Conservation (phyloP, 2,888 invertebrate species). For the Morpho helenor region DNA sequence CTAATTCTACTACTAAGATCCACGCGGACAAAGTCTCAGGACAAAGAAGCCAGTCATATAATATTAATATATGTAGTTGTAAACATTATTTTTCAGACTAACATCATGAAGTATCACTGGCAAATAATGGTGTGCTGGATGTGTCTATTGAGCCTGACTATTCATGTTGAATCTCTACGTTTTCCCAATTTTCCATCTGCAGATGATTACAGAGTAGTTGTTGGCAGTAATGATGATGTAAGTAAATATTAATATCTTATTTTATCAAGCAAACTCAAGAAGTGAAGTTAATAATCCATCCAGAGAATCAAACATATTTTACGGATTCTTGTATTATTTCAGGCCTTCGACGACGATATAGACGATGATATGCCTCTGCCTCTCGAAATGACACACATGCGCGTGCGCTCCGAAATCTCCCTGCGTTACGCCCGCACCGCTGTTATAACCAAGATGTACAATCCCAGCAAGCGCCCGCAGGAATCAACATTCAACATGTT, state of each 20-base stretch:
- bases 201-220: not conserved
- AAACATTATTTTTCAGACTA: not conserved
- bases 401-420: constrained; percentile 8
- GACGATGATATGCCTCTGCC: not conserved
- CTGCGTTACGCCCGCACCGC: constrained; percentile 82
- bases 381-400: constrained; percentile 4
- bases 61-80: too few relatives aligned
- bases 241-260: not conserved
- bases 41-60: too few relatives aligned
- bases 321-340: not conserved
- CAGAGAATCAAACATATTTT: too few relatives aligned
- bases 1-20: too few relatives aligned
- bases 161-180: not conserved
- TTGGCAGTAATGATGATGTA: not conserved
- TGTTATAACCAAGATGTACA: constrained; percentile 81
- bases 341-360: not conserved
- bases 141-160: not conserved
- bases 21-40: too few relatives aligned
- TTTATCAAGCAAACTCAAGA: not conserved
- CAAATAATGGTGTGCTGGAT: not conserved
- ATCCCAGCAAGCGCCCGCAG: constrained; percentile 78
- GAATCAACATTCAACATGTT: constrained; percentile 83
- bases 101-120: not conserved
- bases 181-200: constrained; percentile 4
- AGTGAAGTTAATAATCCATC: too few relatives aligned